Conservation (phyloP, 2,888 invertebrate genomes). For the Cosmia trapezina region DNA sequence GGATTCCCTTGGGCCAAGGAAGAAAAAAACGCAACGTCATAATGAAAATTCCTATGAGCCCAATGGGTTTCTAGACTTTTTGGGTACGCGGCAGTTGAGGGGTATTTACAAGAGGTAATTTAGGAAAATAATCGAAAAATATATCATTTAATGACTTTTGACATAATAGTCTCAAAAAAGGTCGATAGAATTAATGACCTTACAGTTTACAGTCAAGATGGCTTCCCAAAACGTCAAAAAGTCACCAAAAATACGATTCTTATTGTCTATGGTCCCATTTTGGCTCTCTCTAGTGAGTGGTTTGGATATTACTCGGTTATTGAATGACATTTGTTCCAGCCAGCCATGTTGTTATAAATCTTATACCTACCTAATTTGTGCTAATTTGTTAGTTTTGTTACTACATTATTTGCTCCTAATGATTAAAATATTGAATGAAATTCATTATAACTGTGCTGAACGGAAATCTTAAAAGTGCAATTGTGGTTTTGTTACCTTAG, state of each 20-base stretch:
- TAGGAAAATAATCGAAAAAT: not conserved
- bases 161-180: not conserved
- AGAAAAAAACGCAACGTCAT: too few species aligned
- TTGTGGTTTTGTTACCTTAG: not conserved
- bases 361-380: slow-evolving; percentile 9
- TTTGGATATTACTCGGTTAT: too few species aligned
- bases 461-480: not conserved
- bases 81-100: not conserved
- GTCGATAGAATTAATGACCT: slow-evolving; percentile 30
- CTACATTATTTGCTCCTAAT: not conserved
- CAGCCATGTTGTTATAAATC: slow-evolving; percentile 60
- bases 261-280: slow-evolving; percentile 59
- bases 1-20: too few species aligned
- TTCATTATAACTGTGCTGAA: not conserved
- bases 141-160: slow-evolving; percentile 26
- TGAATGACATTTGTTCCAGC: slow-evolving; percentile 49
- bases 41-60: too few species aligned
- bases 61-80: not conserved
- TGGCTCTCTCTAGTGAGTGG: too few species aligned
- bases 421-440: slow-evolving; percentile 2
- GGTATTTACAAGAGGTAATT: not conserved
- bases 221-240: slow-evolving; percentile 43
- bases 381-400: not conserved
- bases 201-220: not conserved
- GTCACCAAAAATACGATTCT: slow-evolving; percentile 5